Base-by-base conservation (phyloP, 2,888 invertebrate species). In the Hanleya hanleyi region DNA sequence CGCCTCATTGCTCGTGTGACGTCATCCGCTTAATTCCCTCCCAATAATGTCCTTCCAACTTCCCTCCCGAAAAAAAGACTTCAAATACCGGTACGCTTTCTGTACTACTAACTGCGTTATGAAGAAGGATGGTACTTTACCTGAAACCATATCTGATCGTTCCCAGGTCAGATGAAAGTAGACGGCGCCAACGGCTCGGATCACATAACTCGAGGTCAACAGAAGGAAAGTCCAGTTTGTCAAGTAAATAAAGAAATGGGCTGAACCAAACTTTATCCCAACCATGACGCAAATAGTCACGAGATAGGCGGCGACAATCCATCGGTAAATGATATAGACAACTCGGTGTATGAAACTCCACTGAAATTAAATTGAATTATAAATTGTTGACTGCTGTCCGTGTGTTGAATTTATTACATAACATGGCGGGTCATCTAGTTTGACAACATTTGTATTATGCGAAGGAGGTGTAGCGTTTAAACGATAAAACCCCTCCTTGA, bases 211-310 rank as follows among this genome's bases (percentile, higher is more conserved):
- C 3, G 36, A 35, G 18, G 64, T 64, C 64, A 64, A 37, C 15
- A 32, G 15, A 18, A 37, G 15, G 37, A 64, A 64, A n/a, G 64
- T 64, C 64, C 38, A 37, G 64, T 64, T 32, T 15, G 64, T 64
- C 9, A 64, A 37, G 35, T 64, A 64, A 18, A 64, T 64, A 9
- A 64, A 57, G 32, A 29, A 29, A 29, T 57, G 57, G 15, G 22
- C 57, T 22, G 7, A 22, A 4, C 29, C 4, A 26, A 4, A 29
- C 57, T 57, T 22, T 15, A 22, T 29, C 26, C 57, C 57, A 32
- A 32, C 22, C 29, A 57, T 32, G 26, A 57, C 29, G 57, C 26
- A 22, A 22, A 57, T 32, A 2, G 57, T 32, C 32, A 57, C 12
- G 32, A 57, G 57, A 26, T 29, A 57, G 22, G 12, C 15, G 5